Evolutionary conservation across 2,888 invertebrate genomes (phyloP).

Genomic region (Agriopis leucophaearia): DNA sequence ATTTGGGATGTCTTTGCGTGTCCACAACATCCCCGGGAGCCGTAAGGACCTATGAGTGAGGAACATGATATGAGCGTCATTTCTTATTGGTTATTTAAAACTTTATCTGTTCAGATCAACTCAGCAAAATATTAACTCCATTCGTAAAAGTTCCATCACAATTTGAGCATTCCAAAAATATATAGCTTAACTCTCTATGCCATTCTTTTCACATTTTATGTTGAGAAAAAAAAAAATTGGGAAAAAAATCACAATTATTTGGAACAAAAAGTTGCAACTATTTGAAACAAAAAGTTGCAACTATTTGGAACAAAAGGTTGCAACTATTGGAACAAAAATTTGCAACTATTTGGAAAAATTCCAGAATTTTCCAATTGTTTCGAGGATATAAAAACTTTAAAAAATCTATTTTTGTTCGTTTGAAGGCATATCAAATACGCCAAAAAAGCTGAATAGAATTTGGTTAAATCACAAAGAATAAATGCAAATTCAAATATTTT

Average conservation of each 20-base stretch:
- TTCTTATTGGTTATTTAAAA: neutral
- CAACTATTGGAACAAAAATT: too few relatives aligned
- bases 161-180: conserved; percentile 53
- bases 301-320: too few relatives aligned
- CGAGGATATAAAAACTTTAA: neutral
- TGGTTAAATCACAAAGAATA: neutral
- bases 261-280: too few relatives aligned
- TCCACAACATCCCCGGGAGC: too few relatives aligned
- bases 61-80: too few relatives aligned
- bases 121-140: conserved; percentile 14
- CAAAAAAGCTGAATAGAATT: neutral
- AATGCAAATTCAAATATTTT: neutral
- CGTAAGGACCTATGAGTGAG: too few relatives aligned
- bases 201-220: neutral
- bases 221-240: conserved; percentile 33
- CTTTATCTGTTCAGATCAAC: neutral
- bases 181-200: conserved; percentile 25
- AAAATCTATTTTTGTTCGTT: neutral
- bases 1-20: too few relatives aligned
- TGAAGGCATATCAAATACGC: neutral
- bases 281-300: neutral
- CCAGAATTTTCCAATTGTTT: too few relatives aligned
- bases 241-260: neutral
- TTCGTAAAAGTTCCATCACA: conserved; percentile 45
- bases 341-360: too few relatives aligned